Base-by-base conservation (phyloP, 2,113 vertebrate genomes). In the Mirounga angustirostris region DNA sequence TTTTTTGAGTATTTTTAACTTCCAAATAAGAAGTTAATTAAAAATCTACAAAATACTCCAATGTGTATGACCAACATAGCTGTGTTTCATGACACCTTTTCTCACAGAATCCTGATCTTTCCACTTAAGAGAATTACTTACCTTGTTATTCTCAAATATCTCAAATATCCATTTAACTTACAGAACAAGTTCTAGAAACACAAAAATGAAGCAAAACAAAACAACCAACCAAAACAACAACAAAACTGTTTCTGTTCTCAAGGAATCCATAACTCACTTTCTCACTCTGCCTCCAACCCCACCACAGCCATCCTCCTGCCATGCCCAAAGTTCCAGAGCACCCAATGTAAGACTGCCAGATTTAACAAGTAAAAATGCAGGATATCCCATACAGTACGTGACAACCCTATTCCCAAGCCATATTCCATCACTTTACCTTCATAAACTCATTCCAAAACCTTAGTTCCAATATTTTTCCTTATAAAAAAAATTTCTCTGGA, bases 151-250 rank as follows among this genome's bases (percentile, higher is more conserved):
- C 93, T 91, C 46, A 46, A 46, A 46, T 46, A 46, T 46, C n/a
- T 67, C 84, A 94, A 97, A 93, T 61, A 92, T 30, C 16, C 30
- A 92, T 7, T 94, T 92, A 92, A 46, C 52, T 96, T 93, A 76
- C 33, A 97, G 26, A 94, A 22, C 10, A 59, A 69, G 28, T 73
- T 65, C 10, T 36, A 13, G 81, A 61, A 87, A 95, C 81, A 95
- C 24, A 92, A 90, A 94, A 95, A 95, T 43, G 43, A 91, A 93
- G 74, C 12, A 79, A 79, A 95, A 16, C 28, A 73, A 73, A 84
- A 40, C 59, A 24, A 92, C 9, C 43, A 93, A 73, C 11, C 58
- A 84, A 58, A 52, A 93, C 46, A 85, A 92, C 36, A 95, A 73
- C 11, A 84, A 58, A 87, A 94, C 65, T 24, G 4, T 22, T 33